Base-by-base conservation (phyloP, 1,140 invertebrate species). In the Scaptomyza montana region DNA sequence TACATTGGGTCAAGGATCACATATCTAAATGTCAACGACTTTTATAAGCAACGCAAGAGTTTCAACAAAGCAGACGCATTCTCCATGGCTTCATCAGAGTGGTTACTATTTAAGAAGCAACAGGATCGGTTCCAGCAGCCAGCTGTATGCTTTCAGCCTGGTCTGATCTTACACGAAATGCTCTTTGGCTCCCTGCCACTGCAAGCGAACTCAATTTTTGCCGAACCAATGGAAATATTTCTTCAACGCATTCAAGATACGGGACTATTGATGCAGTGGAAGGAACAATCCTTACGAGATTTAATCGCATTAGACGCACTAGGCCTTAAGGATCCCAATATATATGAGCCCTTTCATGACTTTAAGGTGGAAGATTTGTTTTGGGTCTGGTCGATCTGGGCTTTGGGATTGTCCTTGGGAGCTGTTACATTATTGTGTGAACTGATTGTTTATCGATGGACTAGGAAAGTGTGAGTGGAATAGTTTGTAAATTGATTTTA, bases 131-230 rank as follows among this genome's bases (percentile, higher is more conserved):
- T 78, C 5, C 16, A 59, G 9, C 69, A 59, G 5, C 77, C 77
- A 0, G 57, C 62, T 1, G 47, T 50, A 2, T 89, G 84, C 12
- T 39, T 12, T 4, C 19, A 59, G 1, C 25, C 36, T 0, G 53
- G 50, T 6, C 25, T 89, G 2, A 12, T 84, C 1, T 47, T 80
- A 28, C 51, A 13, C 1, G 6, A 13, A 5, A 51, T 12, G 9
- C 25, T 84, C 0, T n/a, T 74, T 0, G 16, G 74, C 4, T 56
- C 69, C 0, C 3, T 89, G 2, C 73, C 85, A 3, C 63, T 89
- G 53, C 66, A 72, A 8, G 54, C 77, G 0, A 89, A 89, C 43
- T 89, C 84, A 0, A 75, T 89, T 13, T 89, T 63, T 2, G 77
- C 72, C 12, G 13, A 69, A 10, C 77, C 63, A 0, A 30, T 89